A percentile compares a stretch with the other conserved stretches of the same genome.
Evolutionary conservation across 2,113 vertebrate genomes (phyloP).

Genomic region (Narcine bancroftii): DNA sequence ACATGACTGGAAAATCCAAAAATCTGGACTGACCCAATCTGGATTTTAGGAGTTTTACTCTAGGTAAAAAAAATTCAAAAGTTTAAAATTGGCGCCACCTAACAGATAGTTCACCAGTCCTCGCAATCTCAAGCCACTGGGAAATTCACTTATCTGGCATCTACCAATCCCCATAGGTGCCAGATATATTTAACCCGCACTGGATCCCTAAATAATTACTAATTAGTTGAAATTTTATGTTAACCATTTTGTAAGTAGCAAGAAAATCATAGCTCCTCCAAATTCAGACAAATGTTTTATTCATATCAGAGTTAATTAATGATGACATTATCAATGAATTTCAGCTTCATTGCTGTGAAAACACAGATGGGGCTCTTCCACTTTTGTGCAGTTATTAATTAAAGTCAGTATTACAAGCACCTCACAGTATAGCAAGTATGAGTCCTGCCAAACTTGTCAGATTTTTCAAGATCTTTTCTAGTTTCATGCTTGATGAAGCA

Average conservation of each 20-base stretch:
- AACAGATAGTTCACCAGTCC: too few relatives aligned
- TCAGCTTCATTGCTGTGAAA: conserved; percentile 22
- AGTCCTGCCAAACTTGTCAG: neutral
- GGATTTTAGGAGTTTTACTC: too few relatives aligned
- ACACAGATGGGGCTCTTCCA: conserved; percentile 14
- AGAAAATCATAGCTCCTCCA: neutral
- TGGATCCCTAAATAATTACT: neutral
- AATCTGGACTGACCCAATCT: too few relatives aligned
- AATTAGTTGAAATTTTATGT: neutral
- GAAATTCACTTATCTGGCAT: too few relatives aligned
- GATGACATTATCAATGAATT: conserved; percentile 21
- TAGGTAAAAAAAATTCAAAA: too few relatives aligned
- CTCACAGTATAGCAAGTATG: neutral
- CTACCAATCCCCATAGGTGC: too few relatives aligned
- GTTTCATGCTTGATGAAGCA: neutral
- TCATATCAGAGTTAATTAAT: neutral
- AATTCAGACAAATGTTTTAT: conserved; percentile 17
- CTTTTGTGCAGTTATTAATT: neutral
- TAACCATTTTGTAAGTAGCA: neutral
- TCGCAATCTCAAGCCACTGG: too few relatives aligned
- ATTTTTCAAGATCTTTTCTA: neutral
- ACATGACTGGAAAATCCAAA: too few relatives aligned
- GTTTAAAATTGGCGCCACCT: too few relatives aligned
- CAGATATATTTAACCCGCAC: neutral
- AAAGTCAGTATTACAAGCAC: neutral